These are phyloP conservation scores for Halichondria panicea DNA, from an alignment of 37 sponge, comb jelly and placozoan genomes.

Conservation along the genomic window DNA sequence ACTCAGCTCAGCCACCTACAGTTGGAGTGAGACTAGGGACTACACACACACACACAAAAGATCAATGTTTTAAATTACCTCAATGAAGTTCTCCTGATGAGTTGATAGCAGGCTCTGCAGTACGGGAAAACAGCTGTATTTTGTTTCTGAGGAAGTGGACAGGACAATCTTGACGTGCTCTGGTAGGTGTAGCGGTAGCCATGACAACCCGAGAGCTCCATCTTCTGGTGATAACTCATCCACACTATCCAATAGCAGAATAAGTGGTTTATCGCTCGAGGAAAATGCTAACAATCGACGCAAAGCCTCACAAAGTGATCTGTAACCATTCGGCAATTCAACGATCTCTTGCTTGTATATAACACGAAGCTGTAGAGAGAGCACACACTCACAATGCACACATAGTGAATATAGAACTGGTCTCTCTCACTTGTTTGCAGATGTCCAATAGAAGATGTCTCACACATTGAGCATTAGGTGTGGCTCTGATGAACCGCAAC, in stretches of 20 bases:
- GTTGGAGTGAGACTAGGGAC: no score
- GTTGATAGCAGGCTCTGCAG: slow-evolving; percentile 40
- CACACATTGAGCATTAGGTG: slow-evolving; percentile 52
- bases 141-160: slow-evolving; percentile 48
- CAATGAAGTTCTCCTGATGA: slow-evolving; percentile 10
- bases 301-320: slow-evolving; percentile 21
- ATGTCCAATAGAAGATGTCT: slow-evolving; percentile 53
- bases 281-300: slow-evolving; percentile 7
- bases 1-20: slow-evolving; percentile 44
- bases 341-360: slow-evolving; percentile 24
- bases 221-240: slow-evolving; percentile 74
- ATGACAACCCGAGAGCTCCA: slow-evolving; percentile 70
- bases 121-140: slow-evolving; percentile 60
- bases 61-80: slow-evolving; percentile 19
- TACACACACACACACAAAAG: no score
- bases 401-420: background rate
- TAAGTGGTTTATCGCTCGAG: slow-evolving; percentile 35
- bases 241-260: slow-evolving; percentile 72
- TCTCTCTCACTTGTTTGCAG: slow-evolving; percentile 62
- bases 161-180: slow-evolving; percentile 72
- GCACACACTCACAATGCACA: background rate
- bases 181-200: slow-evolving; percentile 72
- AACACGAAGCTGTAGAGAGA: slow-evolving; percentile 8
- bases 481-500: slow-evolving; percentile 67
- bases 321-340: slow-evolving; percentile 46